Conservation (phyloP, 2,113 vertebrate genomes). For the Antechinus flavipes region DNA sequence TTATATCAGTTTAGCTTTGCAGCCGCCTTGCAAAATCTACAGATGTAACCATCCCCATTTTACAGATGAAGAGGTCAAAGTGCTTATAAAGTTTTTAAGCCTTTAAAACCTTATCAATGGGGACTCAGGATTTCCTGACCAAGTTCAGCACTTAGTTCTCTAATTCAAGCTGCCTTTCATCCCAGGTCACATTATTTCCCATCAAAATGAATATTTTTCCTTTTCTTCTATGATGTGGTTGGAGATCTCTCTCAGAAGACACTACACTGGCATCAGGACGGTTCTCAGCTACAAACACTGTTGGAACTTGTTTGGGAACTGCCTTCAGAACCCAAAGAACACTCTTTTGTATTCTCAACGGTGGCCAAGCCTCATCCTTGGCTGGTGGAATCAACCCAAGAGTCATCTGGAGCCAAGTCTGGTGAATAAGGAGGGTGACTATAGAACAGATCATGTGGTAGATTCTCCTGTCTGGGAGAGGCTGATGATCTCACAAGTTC, state of each 20-base stretch:
- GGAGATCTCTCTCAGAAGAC: neutral
- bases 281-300: neutral
- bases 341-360: neutral
- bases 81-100: neutral
- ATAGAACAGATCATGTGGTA: neutral
- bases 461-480: neutral
- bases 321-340: neutral
- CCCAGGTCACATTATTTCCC: neutral
- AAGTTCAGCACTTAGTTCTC: neutral
- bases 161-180: neutral
- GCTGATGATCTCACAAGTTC: neutral
- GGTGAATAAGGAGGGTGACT: neutral
- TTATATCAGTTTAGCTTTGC: neutral
- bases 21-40: neutral
- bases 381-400: neutral
- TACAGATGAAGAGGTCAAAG: neutral
- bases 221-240: neutral
- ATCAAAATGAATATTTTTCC: neutral
- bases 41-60: neutral
- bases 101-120: neutral
- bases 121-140: neutral
- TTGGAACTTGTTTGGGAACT: neutral
- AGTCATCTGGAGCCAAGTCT: neutral
- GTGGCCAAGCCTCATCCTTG: neutral
- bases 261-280: neutral